Evolutionary conservation across 2,113 vertebrate genomes (phyloP), one percentile per base, ranked within the genome.

Genomic region (Corythornis madagascariensis): DNA sequence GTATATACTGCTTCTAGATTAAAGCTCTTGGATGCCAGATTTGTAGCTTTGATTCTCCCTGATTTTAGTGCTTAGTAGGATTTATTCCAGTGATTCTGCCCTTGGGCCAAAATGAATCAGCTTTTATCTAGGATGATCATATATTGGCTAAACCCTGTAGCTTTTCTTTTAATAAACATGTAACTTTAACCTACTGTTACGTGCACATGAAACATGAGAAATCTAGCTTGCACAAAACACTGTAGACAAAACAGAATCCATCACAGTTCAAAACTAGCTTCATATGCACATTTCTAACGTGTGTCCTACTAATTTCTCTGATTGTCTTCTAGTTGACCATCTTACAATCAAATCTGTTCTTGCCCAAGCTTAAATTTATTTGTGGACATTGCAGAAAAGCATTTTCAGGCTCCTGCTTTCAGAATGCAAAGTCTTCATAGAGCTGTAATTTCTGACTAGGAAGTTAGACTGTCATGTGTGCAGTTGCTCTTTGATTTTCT

Each of bases 1-100:
- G 59, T 92, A 92, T 93, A 80, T 90, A 93, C 88, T 79, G 75
- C 94, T 96, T 90, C 92, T 87, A 96, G 93, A 96, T 96, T 96
- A 96, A 97, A 96, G 94, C 94, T 94, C 80, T 86, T 88, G 76
- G 93, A 96, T 95, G 83, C 94, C 97, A 95, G 92, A 78, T 96
- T 84, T 96, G 82, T 96, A 95, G 89, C 94, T 94, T 83, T 91
- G 92, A 97, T 97, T 96, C 71, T 94, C 59, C 87, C 74, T 93
- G 86, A 91, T 96, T 97, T 97, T 95, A 96, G 92, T 1, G 25
- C 85, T 94, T 90, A 89, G 61, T 50, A 72, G 84, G 83, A 89
- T 97, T 93, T 77, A 94, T 97, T 96, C 96, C 83, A 66, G 85
- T 96, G 94, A 93, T 92, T 89, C 65, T 94, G 89, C 88, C 93